Evolutionary conservation across 1,140 invertebrate species (phyloP), one percentile per base, ranked within the genome.

Genomic region (Drosophila parvula): DNA sequence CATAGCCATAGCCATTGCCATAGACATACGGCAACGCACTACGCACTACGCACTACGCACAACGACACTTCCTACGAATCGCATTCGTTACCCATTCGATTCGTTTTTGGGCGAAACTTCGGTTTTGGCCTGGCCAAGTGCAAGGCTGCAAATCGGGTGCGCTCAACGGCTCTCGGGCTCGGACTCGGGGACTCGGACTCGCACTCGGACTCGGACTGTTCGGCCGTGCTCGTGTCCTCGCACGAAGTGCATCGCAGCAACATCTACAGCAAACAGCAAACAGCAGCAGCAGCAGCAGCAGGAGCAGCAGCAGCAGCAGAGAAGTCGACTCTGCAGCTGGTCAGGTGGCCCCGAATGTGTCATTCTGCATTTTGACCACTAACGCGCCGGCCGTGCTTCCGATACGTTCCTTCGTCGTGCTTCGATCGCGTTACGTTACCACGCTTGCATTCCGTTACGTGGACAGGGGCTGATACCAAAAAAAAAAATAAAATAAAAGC

Each of bases 281-380:
- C 50, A 22, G 1, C 28, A 50, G 28, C 27, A 50, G 9, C 14
- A 30, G n/a, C 30, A 50, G 10, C 47, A 50, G 14, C 14, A 50
- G 9, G 9, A 50, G n/a, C 28, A 50, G 10, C n/a, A 50, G 6
- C 67, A 47, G 43, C 58, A 45, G 18, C 69, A 16, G 53, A 40
- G 32, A 56, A 57, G 58, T 45, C 55, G 34, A 40, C 65, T 62
- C 57, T 77, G 64, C 56, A 69, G 59, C 56, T 81, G 60, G 61
- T 43, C 73, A 75, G 73, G 77, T 78, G 79, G 67, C 82, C 47
- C 61, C 74, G 69, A 75, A 90, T 90, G 86, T 91, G 90, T 91
- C 86, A 90, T 86, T 91, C 75, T 90, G 86, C 86, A 91, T 91
- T 91, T 71, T 91, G 90, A 91, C 90, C 90, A 91, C 90, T 85